Percentiles rank a stretch among this genome's conserved stretches.
phyloP scores from a whole-genome alignment of 2,113 vertebrate genomes.

The Rhagologus leucostigma region DNA sequence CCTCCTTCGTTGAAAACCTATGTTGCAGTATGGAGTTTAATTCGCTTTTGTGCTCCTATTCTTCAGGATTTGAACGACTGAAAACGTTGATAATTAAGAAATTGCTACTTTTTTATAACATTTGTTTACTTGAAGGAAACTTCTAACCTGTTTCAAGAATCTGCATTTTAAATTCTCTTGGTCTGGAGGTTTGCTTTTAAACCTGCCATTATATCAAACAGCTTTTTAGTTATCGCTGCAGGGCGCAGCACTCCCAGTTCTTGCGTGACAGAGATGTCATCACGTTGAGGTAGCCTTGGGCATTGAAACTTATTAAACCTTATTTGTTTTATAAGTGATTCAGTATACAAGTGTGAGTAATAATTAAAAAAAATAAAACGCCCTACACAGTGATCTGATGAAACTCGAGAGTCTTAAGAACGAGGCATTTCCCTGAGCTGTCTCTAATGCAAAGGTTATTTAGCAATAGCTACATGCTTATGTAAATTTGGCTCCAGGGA shows the following conservation, averaged over 20 bases:
- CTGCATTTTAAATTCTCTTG: constrained; percentile 63
- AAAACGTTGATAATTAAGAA: not conserved
- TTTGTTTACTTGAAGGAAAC: constrained; percentile 49
- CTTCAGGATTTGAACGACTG: not conserved
- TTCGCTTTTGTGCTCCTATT: not conserved
- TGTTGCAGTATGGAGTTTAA: not conserved
- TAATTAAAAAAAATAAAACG: constrained; percentile 67
- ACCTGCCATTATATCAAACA: constrained; percentile 63
- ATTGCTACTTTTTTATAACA: not conserved
- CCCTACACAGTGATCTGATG: constrained; percentile 53
- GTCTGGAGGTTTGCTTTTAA: constrained; percentile 69
- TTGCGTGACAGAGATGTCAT: constrained; percentile 74
- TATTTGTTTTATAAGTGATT: constrained; percentile 71
- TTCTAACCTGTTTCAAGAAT: constrained; percentile 41
- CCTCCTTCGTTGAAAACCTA: not conserved
- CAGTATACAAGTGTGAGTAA: constrained; percentile 70
- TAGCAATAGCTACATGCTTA: constrained; percentile 59
- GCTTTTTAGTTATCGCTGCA: constrained; percentile 69
- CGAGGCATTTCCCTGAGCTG: constrained; percentile 63
- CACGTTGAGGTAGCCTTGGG: constrained; percentile 69
- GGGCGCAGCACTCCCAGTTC: constrained; percentile 67
- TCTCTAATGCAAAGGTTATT: constrained; percentile 56
- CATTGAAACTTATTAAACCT: constrained; percentile 71
- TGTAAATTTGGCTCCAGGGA: constrained; percentile 61
- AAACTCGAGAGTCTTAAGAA: constrained; percentile 57